Percentiles rank a stretch among this genome's conserved stretches.
phyloP scores from a whole-genome alignment of 1,140 invertebrate species.

The Gryllus bimaculatus region DNA sequence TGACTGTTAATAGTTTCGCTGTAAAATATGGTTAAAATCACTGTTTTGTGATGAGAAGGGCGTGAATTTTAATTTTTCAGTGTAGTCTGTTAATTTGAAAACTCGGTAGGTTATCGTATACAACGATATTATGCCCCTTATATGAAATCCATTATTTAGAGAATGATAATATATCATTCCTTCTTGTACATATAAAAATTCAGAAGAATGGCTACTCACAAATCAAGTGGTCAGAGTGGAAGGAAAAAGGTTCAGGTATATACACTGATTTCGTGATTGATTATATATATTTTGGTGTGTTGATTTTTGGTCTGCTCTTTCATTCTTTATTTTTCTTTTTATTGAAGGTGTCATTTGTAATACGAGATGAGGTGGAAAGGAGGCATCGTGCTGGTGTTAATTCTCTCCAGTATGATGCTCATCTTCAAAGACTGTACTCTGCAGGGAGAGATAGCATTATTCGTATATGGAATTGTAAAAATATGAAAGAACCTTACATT shows the following conservation, averaged over 20 bases:
- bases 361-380: slow-evolving; percentile 90
- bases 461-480: slow-evolving; percentile 83
- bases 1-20: too few relatives aligned
- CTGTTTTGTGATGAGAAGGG: too few relatives aligned
- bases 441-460: slow-evolving; percentile 98
- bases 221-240: slow-evolving; percentile 43
- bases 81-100: too few relatives aligned
- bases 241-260: slow-evolving; percentile 57
- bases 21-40: too few relatives aligned
- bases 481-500: slow-evolving; percentile 72
- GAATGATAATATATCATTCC: too few relatives aligned
- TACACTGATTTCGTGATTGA: slow-evolving; percentile 7
- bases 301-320: background rate
- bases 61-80: too few relatives aligned
- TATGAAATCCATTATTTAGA: too few relatives aligned
- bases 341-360: slow-evolving; percentile 90
- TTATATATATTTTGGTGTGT: background rate
- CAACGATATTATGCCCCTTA: too few relatives aligned
- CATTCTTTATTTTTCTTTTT: slow-evolving; percentile 21
- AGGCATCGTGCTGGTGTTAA: slow-evolving; percentile 93
- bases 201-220: slow-evolving; percentile 36
- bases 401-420: slow-evolving; percentile 85
- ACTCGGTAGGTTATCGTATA: too few relatives aligned
- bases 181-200: too few relatives aligned
- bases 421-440: slow-evolving; percentile 82